Evolutionary conservation across 2,113 vertebrate genomes (phyloP).

Genomic region (Odobenus rosmarus): DNA sequence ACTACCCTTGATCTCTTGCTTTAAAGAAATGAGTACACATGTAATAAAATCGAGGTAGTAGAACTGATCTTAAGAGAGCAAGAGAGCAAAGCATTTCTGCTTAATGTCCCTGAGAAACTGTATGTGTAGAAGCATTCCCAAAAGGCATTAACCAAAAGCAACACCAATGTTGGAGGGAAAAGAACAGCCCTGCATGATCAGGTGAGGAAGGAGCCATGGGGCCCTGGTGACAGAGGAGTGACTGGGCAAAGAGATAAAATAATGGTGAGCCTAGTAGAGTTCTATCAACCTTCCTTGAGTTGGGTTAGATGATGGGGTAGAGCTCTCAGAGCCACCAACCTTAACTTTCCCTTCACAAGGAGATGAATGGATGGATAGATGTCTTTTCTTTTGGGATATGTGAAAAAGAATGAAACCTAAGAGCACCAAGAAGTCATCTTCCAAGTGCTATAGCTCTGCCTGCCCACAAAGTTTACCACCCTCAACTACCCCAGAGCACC

Average conservation of each 20-base stretch:
- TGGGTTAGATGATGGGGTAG: neutral
- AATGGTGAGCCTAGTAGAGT: neutral
- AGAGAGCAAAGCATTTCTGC: neutral
- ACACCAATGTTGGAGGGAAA: neutral
- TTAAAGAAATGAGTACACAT: neutral
- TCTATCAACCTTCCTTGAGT: neutral
- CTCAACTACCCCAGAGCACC: neutral
- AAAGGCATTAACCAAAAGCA: neutral
- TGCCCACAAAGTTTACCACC: neutral
- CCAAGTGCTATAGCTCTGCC: neutral
- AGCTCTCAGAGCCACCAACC: neutral
- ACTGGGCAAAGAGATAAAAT: neutral
- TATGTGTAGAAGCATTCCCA: neutral
- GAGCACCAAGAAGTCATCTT: neutral
- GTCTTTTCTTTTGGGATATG: neutral
- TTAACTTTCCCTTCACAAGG: neutral
- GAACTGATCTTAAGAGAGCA: neutral
- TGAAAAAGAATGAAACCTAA: conserved; percentile 7
- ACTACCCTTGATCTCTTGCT: neutral
- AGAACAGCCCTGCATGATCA: neutral
- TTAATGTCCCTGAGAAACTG: neutral
- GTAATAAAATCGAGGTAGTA: neutral
- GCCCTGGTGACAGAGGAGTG: neutral
- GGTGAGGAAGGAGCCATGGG: neutral
- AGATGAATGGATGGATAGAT: neutral